Conservation (phyloP, 1,140 invertebrate species). For the Cylas formicarius region DNA sequence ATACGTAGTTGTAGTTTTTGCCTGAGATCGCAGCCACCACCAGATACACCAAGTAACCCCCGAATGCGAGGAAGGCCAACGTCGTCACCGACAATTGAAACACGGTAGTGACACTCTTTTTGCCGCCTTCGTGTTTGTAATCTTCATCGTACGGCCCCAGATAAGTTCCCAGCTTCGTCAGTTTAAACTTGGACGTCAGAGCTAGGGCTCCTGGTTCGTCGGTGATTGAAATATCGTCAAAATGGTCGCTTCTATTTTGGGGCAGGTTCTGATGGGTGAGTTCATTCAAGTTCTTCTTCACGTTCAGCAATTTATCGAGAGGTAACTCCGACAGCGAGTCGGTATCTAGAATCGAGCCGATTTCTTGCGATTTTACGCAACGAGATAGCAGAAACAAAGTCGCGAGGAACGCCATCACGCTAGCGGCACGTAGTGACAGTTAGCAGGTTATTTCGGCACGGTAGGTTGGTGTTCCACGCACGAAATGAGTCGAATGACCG, state of each 20-base stretch:
- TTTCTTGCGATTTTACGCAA: slow-evolving; percentile 9
- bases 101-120: slow-evolving; percentile 53
- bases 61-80: slow-evolving; percentile 68
- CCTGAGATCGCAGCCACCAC: slow-evolving; percentile 62
- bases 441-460: too few species aligned
- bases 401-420: too few species aligned
- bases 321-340: slow-evolving; percentile 48
- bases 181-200: too few species aligned
- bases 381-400: too few species aligned
- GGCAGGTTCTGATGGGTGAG: too few species aligned
- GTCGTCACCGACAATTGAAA: slow-evolving; percentile 66
- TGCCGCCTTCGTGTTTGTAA: slow-evolving; percentile 46
- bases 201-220: too few species aligned
- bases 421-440: too few species aligned
- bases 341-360: slow-evolving; percentile 35
- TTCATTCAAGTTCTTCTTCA: slow-evolving; percentile 39
- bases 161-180: too few species aligned
- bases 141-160: slow-evolving; percentile 23
- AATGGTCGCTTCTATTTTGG: too few species aligned
- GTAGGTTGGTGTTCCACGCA: too few species aligned
- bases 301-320: slow-evolving; percentile 44
- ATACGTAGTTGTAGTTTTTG: slow-evolving; percentile 39
- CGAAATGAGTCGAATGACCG: too few species aligned
- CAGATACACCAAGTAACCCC: slow-evolving; percentile 66
- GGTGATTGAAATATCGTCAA: too few species aligned